Percentiles rank a stretch among this genome's conserved stretches.
Evolutionary conservation across 1,140 invertebrate species (phyloP).

Genomic region (Neocloeon triangulifer): DNA sequence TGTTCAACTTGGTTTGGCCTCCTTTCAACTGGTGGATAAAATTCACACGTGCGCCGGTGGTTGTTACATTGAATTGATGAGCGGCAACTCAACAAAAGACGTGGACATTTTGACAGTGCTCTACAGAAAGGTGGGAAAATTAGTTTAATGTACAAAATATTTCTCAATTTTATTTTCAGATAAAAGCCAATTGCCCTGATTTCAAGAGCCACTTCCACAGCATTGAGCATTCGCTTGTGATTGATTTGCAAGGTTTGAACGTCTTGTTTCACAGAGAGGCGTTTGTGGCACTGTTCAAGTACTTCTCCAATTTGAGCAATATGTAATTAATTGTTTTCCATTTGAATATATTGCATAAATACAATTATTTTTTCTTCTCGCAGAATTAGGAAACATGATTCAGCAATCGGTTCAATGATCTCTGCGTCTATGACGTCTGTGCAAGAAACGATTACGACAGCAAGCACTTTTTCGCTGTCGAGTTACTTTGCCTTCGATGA

Average conservation of each 20-base stretch:
- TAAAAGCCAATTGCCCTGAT: slow-evolving; percentile 56
- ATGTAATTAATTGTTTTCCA: too few relatives aligned
- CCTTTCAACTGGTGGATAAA: slow-evolving; percentile 54
- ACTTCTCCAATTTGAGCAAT: too few relatives aligned
- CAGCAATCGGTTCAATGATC: too few relatives aligned
- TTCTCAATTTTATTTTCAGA: slow-evolving; percentile 20
- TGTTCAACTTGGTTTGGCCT: slow-evolving; percentile 44
- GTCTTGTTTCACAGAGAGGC: slow-evolving; percentile 48
- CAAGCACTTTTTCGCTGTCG: too few relatives aligned
- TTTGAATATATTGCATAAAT: too few relatives aligned
- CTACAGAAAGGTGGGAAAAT: slow-evolving; percentile 41
- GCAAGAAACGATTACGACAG: too few relatives aligned
- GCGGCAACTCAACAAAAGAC: not conserved
- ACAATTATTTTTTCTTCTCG: too few relatives aligned
- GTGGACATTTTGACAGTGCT: slow-evolving; percentile 44
- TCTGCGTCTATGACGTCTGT: too few relatives aligned
- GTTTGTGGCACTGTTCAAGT: slow-evolving; percentile 41
- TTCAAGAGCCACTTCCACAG: slow-evolving; percentile 59
- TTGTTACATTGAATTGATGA: slow-evolving; percentile 20
- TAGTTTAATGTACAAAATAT: not conserved
- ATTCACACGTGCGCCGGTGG: slow-evolving; percentile 47
- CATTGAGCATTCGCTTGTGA: slow-evolving; percentile 51
- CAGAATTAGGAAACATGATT: too few relatives aligned
- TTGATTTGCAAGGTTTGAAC: slow-evolving; percentile 39
- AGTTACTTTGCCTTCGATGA: too few relatives aligned